Evolutionary conservation across 2,113 vertebrate genomes (phyloP).

Genomic region (Zapus hudsonius): DNA sequence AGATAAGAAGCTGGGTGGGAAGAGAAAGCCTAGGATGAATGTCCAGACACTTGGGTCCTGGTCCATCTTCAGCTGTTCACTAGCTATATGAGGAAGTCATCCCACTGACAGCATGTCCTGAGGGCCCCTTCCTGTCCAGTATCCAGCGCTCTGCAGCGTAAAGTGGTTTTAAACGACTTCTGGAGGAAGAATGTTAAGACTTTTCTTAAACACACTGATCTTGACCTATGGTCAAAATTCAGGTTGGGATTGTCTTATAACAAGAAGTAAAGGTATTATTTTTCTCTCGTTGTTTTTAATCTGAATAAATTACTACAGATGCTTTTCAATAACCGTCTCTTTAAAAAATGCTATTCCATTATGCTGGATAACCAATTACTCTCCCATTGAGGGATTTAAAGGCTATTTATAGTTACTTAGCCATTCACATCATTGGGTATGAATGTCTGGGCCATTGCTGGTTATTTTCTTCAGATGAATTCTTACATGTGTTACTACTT

Average conservation of each 20-base stretch:
- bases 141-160: background rate
- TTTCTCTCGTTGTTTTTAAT: background rate
- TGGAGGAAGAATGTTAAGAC: background rate
- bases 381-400: background rate
- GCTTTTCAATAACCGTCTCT: conserved; percentile 42
- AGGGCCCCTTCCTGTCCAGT: background rate
- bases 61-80: background rate
- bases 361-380: background rate
- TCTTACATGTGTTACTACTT: background rate
- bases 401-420: background rate
- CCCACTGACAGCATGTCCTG: background rate
- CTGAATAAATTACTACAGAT: background rate
- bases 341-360: background rate
- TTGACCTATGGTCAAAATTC: background rate
- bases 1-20: background rate
- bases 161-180: background rate
- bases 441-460: background rate
- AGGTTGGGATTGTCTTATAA: background rate
- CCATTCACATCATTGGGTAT: background rate
- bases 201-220: background rate
- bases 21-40: background rate
- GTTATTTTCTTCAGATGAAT: conserved; percentile 38
- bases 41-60: background rate
- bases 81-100: background rate
- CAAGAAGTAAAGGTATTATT: background rate